Percentiles rank a stretch among this genome's conserved stretches.
phyloP scores from a whole-genome alignment of 2,888 invertebrate species.

The Nasonia oneida region DNA sequence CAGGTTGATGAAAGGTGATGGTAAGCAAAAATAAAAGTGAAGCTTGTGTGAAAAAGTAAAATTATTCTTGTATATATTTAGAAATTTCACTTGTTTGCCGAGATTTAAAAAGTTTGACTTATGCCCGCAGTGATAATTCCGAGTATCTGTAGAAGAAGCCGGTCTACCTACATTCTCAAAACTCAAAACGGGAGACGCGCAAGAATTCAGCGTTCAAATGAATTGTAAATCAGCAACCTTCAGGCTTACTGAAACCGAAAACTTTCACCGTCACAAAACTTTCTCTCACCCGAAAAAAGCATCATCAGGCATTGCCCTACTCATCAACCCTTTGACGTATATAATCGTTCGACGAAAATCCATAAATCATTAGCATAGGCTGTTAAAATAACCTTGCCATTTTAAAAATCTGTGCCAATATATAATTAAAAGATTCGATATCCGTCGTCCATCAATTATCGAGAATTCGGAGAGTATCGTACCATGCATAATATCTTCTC shows the following conservation, averaged over 20 bases:
- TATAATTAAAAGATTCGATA: no score
- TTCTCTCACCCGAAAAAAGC: slow-evolving; percentile 40
- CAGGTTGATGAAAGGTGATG: no score
- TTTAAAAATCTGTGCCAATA: not conserved
- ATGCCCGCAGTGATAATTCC: not conserved
- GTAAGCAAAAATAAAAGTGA: no score
- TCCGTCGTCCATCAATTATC: no score
- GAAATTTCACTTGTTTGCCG: not conserved
- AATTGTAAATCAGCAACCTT: slow-evolving; percentile 37
- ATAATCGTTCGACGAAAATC: not conserved
- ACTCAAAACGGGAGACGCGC: not conserved
- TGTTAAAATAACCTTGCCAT: not conserved
- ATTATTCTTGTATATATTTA: no score
- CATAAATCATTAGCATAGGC: not conserved
- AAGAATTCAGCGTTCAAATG: slow-evolving; percentile 10
- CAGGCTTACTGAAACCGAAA: slow-evolving; percentile 39
- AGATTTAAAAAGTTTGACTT: not conserved
- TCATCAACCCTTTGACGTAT: slow-evolving; percentile 11
- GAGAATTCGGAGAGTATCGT: no score
- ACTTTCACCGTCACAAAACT: slow-evolving; percentile 57
- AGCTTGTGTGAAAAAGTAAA: no score
- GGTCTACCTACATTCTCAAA: not conserved
- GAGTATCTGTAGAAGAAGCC: not conserved
- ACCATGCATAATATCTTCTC: no score
- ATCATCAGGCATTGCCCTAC: slow-evolving; percentile 22